Evolutionary conservation across 1,140 invertebrate species (phyloP), one percentile per base, ranked within the genome.

Genomic region (Drosophila repleta): DNA sequence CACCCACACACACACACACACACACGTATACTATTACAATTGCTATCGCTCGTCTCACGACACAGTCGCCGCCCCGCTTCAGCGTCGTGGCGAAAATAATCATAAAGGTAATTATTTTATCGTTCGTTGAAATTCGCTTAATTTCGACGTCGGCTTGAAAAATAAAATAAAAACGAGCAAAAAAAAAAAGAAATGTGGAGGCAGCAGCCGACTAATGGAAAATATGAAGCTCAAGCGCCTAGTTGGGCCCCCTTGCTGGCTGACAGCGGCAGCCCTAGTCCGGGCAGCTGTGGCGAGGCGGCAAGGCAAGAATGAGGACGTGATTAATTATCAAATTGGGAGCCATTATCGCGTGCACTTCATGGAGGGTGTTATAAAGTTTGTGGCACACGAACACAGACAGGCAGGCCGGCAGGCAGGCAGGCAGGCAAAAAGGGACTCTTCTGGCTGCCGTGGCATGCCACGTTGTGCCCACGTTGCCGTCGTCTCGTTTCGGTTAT

Each of bases 21-120:
- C 29, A 51, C 21, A 53, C n/a, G 58, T 46, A 60, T 45, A 62
- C 15, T 56, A 8, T 15, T n/a, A 61, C 20, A 55, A 49, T 48
- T 32, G 67, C 48, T 66, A 72, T 66, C 18, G 32, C 32, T 45
- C 18, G 24, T 20, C 21, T 51, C 17, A 32, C 45, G 45, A 46
- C 45, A 46, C 45, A 20, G 10, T 21, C 45, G 45, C 45, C 18
- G 24, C 7, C 8, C 21, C 18, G 20, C 13, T 11, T 29, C n/a
- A n/a, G n/a, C 46, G 15, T 32, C 21, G 17, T 46, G 56, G 49
- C 41, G 41, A 81, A 82, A 82, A 82, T 82, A 82, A 81, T 82
- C 79, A 82, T 82, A 82, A 82, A 82, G 79, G 79, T 82, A 82
- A 82, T 82, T 82, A 82, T 82, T 82, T 82, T 82, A 82, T 81